These are phyloP conservation scores for Actinostola sp. DNA, from an alignment of 92 coral and sea anemone genomes.

Conservation along the genomic window DNA sequence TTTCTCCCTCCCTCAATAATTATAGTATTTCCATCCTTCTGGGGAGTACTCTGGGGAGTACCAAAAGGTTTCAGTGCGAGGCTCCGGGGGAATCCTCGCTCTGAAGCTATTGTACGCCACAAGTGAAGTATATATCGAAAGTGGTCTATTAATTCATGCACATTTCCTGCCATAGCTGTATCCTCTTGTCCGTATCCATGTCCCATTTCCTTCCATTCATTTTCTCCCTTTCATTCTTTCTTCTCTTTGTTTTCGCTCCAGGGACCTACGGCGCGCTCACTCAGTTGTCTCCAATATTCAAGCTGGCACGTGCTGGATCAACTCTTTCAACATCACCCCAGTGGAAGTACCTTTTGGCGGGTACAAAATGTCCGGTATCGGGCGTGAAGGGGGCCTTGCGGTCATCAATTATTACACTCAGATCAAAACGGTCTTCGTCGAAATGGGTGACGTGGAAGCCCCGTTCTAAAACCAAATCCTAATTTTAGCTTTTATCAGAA, in stretches of 20 bases:
- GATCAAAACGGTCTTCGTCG: constrained; percentile 90
- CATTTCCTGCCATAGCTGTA: no score
- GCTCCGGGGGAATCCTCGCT: no score
- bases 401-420: constrained; percentile 87
- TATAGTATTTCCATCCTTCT: no score
- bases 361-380: constrained; percentile 96
- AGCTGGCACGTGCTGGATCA: constrained; percentile 96
- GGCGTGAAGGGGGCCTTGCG: constrained; percentile 89
- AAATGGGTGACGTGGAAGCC: constrained; percentile 88
- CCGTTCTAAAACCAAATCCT: constrained; percentile 60
- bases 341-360: constrained; percentile 96
- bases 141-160: no score
- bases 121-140: no score
- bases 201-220: background rate
- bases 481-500: no score
- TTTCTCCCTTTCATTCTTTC: background rate
- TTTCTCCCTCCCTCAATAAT: no score
- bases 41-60: no score
- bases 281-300: constrained; percentile 77
- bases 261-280: constrained; percentile 91
- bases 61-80: no score
- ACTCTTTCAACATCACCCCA: constrained; percentile 76
- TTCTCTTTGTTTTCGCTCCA: constrained; percentile 4
- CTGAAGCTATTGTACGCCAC: no score
- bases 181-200: background rate